Conservation (phyloP, 2,888 invertebrate genomes). For the Aphrophora alni region DNA sequence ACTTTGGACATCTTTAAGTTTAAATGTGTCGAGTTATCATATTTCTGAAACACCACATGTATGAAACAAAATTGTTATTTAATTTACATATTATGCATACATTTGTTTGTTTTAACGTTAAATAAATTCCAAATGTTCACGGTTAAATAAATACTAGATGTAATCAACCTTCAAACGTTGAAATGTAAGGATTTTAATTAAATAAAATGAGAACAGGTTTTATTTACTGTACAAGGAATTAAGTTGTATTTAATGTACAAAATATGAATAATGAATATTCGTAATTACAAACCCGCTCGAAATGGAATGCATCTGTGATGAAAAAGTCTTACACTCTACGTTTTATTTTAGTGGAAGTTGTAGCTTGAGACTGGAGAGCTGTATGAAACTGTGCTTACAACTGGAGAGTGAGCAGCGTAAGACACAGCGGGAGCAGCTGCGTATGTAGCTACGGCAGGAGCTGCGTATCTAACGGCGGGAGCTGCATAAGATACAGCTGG, state of each 20-base stretch:
- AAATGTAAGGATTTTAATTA: no score
- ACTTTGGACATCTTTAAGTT: no score
- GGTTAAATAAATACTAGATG: no score
- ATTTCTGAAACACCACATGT: no score
- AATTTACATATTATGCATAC: no score
- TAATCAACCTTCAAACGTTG: no score
- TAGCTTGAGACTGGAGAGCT: conserved; percentile 33
- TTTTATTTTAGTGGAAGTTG: conserved; percentile 19
- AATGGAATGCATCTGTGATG: neutral
- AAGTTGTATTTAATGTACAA: conserved; percentile 31
- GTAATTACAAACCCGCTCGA: neutral
- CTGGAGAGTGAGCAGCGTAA: conserved; percentile 33
- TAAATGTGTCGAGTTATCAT: no score
- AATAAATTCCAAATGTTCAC: no score
- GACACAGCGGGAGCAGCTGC: conserved; percentile 14
- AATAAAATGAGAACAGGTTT: no score
- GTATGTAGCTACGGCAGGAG: neutral
- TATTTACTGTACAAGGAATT: conserved; percentile 24
- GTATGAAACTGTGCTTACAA: conserved; percentile 31
- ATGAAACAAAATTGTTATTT: no score
- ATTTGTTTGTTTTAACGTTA: no score
- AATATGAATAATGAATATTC: conserved; percentile 36
- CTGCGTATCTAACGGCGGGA: neutral
- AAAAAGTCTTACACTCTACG: neutral
- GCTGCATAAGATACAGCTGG: conserved; percentile 1